These are phyloP conservation scores for Lycophotia porphyrea DNA, from an alignment of 2,888 invertebrate genomes.

Conservation along the genomic window DNA sequence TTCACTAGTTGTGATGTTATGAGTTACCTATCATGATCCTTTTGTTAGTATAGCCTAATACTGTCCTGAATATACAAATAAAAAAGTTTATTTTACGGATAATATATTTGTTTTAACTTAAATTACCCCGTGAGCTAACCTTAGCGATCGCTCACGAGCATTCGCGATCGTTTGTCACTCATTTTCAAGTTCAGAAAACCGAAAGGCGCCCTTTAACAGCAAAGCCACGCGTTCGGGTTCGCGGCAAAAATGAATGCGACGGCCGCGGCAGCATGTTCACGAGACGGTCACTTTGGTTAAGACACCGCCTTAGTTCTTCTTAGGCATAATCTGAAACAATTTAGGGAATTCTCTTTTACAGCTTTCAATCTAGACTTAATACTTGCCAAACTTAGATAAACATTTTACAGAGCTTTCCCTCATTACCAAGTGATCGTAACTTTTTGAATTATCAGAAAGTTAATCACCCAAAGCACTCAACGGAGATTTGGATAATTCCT, in stretches of 20 bases:
- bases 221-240: not conserved
- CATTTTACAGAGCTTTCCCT: conserved; percentile 24
- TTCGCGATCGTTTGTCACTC: not conserved
- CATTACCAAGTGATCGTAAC: conserved; percentile 37
- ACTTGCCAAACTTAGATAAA: conserved; percentile 25
- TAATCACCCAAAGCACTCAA: conserved; percentile 54
- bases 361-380: conserved; percentile 21
- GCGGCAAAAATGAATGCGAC: not conserved
- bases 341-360: conserved; percentile 15
- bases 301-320: not conserved
- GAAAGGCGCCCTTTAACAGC: not conserved
- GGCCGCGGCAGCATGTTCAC: not conserved
- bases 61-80: too few species aligned
- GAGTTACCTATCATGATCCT: not conserved
- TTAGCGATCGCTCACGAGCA: not conserved
- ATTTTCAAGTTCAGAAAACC: not conserved
- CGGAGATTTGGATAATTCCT: conserved; percentile 60
- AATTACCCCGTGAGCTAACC: not conserved
- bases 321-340: conserved; percentile 11
- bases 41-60: not conserved
- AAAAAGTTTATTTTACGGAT: not conserved
- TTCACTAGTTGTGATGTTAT: not conserved
- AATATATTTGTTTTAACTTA: not conserved
- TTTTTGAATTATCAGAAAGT: conserved; percentile 48
- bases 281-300: not conserved